Evolutionary conservation across 1,140 invertebrate genomes (phyloP), one percentile per base, ranked within the genome.

Genomic region (Paralvinella palmiformis): DNA sequence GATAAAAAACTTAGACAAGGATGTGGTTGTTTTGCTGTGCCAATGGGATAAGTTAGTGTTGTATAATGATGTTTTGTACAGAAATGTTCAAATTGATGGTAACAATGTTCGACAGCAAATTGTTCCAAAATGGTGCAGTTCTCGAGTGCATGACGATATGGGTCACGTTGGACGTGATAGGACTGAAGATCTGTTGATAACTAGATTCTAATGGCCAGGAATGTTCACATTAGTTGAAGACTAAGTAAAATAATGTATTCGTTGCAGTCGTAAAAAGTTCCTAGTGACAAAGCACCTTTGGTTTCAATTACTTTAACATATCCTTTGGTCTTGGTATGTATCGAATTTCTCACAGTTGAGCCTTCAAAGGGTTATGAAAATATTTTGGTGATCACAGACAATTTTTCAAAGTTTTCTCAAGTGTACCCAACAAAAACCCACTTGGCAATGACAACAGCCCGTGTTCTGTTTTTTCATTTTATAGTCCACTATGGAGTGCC

Each of bases 331-430:
- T 27, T 60, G 33, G 35, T 60, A 2, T 60, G 35, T 27, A 36
- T 29, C 24, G 56, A 58, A 13, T 58, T 24, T 60, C 41, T 60
- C 22, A 27, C 58, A n/a, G 22, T 48, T 3, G 58, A 60, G 37
- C 17, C 58, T 41, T 60, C 58, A 17, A 60, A 60, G n/a, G 58
- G 58, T 41, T 13, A 22, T 41, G 58, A 60, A 32, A 45, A 77
- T 67, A 70, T 80, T 4, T 50, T 80, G 15, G 76, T 75, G 0
- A 63, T 79, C 27, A 71, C 73, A 55, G 77, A 81, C 62, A 55
- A 71, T 64, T 83, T 82, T 64, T 81, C 72, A 5, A 81, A 75
- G 58, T 82, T 68, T 69, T 67, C 74, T 2, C 74, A 78, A 62
- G 74, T 72, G 7, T 71, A 75, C 32, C 68, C 78, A 3, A 72